These are phyloP conservation scores for Anguilla obscura DNA, from an alignment of 2,797 vertebrate genomes.

Conservation along the genomic window DNA sequence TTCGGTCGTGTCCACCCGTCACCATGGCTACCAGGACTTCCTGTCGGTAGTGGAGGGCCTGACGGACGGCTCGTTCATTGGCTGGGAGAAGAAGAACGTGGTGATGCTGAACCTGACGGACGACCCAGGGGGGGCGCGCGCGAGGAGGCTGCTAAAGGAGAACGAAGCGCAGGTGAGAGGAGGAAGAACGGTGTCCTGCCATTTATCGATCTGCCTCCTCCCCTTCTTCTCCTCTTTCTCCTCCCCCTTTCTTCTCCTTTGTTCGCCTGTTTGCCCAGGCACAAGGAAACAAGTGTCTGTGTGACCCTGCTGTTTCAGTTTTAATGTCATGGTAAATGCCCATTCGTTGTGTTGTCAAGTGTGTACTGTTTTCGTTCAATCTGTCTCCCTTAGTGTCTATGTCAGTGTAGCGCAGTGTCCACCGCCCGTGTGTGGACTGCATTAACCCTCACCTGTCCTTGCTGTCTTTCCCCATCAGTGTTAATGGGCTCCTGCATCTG, in stretches of 20 bases:
- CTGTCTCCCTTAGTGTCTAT: slow-evolving; percentile 62
- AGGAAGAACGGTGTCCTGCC: slow-evolving; percentile 62
- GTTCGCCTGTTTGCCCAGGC: slow-evolving; percentile 46
- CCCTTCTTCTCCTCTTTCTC: slow-evolving; percentile 47
- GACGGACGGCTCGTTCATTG: slow-evolving; percentile 92
- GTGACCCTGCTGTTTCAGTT: slow-evolving; percentile 48
- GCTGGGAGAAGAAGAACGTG: slow-evolving; percentile 94
- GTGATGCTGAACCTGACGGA: slow-evolving; percentile 87
- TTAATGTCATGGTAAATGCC: slow-evolving; percentile 66
- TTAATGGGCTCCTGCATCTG: slow-evolving; percentile 40
- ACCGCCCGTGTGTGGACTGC: slow-evolving; percentile 60
- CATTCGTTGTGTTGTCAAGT: slow-evolving; percentile 51
- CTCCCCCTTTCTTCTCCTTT: slow-evolving; percentile 49
- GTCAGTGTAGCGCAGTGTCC: slow-evolving; percentile 67
- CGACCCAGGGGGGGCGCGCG: slow-evolving; percentile 79
- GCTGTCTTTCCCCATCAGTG: slow-evolving; percentile 37
- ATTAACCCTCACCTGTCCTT: slow-evolving; percentile 57
- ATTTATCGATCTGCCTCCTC: background rate
- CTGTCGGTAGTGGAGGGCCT: slow-evolving; percentile 89
- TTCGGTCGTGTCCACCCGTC: slow-evolving; percentile 87
- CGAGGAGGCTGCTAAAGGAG: slow-evolving; percentile 85
- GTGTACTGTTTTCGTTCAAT: slow-evolving; percentile 61
- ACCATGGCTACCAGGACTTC: slow-evolving; percentile 92
- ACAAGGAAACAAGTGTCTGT: slow-evolving; percentile 43
- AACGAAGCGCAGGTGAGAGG: slow-evolving; percentile 84